phyloP scores from a whole-genome alignment of 2,797 vertebrate genomes.

The Takifugu ocellatus region DNA sequence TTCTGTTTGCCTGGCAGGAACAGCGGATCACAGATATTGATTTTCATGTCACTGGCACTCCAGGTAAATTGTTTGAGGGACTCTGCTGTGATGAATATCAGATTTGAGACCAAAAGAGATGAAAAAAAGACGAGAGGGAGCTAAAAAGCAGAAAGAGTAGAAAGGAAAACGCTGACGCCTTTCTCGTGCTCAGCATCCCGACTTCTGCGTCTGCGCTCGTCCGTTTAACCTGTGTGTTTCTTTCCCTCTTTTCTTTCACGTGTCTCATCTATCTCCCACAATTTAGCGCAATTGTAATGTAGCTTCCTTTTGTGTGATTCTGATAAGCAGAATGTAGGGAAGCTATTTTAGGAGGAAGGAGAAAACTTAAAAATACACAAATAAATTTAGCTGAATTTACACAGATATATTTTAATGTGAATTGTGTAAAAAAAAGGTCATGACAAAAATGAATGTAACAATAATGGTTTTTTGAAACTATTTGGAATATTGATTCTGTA shows the following conservation, averaged over 20 bases:
- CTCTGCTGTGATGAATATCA: constrained; percentile 86
- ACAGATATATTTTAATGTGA: too few relatives aligned
- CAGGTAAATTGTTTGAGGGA: constrained; percentile 88
- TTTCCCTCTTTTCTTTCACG: constrained; percentile 14
- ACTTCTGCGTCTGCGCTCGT: constrained; percentile 41
- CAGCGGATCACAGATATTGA: constrained; percentile 82
- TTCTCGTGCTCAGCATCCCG: constrained; percentile 40
- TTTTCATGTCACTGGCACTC: constrained; percentile 81
- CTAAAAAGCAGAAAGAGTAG: constrained; percentile 20
- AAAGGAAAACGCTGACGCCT: constrained; percentile 81
- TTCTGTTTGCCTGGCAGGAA: constrained; percentile 89
- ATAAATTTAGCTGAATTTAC: too few relatives aligned
- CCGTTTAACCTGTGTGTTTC: constrained; percentile 34
- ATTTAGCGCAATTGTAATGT: too few relatives aligned
- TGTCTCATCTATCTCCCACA: too few relatives aligned
- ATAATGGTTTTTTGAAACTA: too few relatives aligned
- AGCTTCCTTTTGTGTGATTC: too few relatives aligned
- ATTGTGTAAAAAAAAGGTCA: too few relatives aligned
- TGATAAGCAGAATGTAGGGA: too few relatives aligned
- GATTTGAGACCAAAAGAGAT: constrained; percentile 74
- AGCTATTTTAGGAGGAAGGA: too few relatives aligned
- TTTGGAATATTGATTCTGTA: too few relatives aligned
- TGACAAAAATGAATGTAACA: too few relatives aligned
- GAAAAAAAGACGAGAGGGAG: constrained; percentile 37
- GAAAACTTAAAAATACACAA: too few relatives aligned